Evolutionary conservation across 2,888 invertebrate genomes (phyloP).

Genomic region (Cylloceria caligata): DNA sequence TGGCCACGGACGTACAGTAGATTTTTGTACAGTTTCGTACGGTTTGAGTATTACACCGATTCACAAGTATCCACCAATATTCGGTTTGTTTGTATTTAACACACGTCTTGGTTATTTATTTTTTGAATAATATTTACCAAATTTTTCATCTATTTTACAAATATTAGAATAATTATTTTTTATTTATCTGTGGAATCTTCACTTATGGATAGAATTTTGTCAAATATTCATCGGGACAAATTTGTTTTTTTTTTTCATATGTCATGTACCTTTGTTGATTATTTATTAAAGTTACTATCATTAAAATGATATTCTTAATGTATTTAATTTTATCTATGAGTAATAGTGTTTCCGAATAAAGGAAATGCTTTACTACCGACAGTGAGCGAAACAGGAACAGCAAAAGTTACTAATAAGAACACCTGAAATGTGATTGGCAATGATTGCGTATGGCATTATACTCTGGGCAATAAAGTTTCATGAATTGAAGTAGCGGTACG

Average conservation of each 20-base stretch:
- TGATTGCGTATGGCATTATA: constrained; percentile 54
- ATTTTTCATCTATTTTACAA: too few relatives aligned
- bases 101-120: too few relatives aligned
- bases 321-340: too few relatives aligned
- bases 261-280: not conserved
- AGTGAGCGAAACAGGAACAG: not conserved
- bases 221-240: not conserved
- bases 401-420: constrained; percentile 8
- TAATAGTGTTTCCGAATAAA: not conserved
- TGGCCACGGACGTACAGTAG: not conserved
- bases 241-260: not conserved
- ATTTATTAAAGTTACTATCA: not conserved
- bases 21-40: too few relatives aligned
- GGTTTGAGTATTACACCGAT: too few relatives aligned
- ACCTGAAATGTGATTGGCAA: constrained; percentile 16
- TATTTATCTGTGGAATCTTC: too few relatives aligned
- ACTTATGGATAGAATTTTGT: too few relatives aligned
- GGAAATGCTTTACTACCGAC: constrained; percentile 2
- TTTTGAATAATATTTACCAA: too few relatives aligned
- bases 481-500: constrained; percentile 57
- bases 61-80: too few relatives aligned
- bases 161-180: too few relatives aligned
- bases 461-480: constrained; percentile 57
- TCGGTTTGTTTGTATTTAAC: too few relatives aligned
- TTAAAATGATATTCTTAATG: too few relatives aligned